Evolutionary conservation across 2,888 invertebrate genomes (phyloP).

Genomic region (Dinocampus coccinellae): DNA sequence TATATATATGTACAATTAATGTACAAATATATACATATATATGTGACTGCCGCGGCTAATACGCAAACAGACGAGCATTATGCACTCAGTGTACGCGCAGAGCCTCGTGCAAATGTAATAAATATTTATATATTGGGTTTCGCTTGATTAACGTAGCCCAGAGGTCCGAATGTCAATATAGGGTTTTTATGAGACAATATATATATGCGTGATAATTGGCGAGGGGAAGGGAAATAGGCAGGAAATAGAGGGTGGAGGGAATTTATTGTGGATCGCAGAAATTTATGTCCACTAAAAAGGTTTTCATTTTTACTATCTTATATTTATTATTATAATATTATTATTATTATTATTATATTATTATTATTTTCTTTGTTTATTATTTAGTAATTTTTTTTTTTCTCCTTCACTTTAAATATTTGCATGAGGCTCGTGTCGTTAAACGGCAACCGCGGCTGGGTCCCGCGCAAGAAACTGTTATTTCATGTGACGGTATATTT

Average conservation of each 20-base stretch:
- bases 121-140: conserved; percentile 30
- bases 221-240: conserved; percentile 23
- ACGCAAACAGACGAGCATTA: conserved; percentile 59
- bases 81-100: conserved; percentile 58
- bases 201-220: background rate
- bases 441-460: conserved; percentile 63
- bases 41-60: conserved; percentile 58
- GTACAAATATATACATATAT: background rate
- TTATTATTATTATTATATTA: conserved; percentile 28
- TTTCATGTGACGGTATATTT: conserved; percentile 68
- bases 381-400: conserved; percentile 19
- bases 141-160: conserved; percentile 22
- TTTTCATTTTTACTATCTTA: conserved; percentile 28
- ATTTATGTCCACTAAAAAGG: conserved; percentile 38
- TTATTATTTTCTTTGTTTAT: conserved; percentile 42
- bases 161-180: conserved; percentile 27
- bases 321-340: conserved; percentile 44
- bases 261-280: conserved; percentile 35
- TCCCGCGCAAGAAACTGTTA: conserved; percentile 69
- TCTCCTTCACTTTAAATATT: conserved; percentile 13
- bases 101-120: conserved; percentile 31
- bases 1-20: too few relatives aligned
- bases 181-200: conserved; percentile 22
- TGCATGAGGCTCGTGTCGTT: conserved; percentile 20
- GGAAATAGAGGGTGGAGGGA: conserved; percentile 37